phyloP scores from a whole-genome alignment of 2,888 invertebrate genomes.

The Drosophila emarginata region DNA sequence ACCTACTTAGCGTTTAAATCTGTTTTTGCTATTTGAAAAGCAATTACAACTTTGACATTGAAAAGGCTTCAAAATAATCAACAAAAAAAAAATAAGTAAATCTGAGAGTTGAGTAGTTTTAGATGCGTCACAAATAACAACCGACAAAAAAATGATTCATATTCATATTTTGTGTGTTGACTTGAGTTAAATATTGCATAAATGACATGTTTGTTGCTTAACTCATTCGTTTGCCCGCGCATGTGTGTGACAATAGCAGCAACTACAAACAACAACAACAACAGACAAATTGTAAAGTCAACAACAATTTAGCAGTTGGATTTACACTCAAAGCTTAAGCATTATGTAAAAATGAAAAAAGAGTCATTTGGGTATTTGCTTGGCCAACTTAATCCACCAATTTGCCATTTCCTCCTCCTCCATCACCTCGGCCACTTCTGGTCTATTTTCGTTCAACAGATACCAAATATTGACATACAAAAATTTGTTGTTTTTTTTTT shows the following conservation, averaged over 20 bases:
- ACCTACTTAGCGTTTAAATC: not conserved
- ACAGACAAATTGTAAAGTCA: conserved; percentile 27
- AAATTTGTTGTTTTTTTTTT: conserved; percentile 9
- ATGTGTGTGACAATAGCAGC: conserved; percentile 47
- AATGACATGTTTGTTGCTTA: conserved; percentile 51
- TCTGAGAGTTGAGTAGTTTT: conserved; percentile 8
- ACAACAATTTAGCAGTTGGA: conserved; percentile 26
- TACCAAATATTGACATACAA: conserved; percentile 50
- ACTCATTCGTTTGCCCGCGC: conserved; percentile 54
- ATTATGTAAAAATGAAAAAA: conserved; percentile 28
- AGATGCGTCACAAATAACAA: conserved; percentile 14
- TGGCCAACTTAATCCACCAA: conserved; percentile 9
- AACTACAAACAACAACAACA: not conserved
- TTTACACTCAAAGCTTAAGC: conserved; percentile 13
- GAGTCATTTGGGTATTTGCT: conserved; percentile 3
- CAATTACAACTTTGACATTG: conserved; percentile 69
- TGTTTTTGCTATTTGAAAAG: conserved; percentile 23
- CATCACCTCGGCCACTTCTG: conserved; percentile 21
- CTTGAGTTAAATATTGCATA: conserved; percentile 58
- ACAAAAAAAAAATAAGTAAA: conserved; percentile 22
- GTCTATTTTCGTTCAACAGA: conserved; percentile 28
- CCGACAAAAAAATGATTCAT: conserved; percentile 12
- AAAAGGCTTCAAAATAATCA: conserved; percentile 35
- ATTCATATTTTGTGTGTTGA: conserved; percentile 12
- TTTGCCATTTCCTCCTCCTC: conserved; percentile 6